These are phyloP conservation scores for Silurus aristotelis DNA, from an alignment of 2,797 vertebrate genomes.

Conservation along the genomic window DNA sequence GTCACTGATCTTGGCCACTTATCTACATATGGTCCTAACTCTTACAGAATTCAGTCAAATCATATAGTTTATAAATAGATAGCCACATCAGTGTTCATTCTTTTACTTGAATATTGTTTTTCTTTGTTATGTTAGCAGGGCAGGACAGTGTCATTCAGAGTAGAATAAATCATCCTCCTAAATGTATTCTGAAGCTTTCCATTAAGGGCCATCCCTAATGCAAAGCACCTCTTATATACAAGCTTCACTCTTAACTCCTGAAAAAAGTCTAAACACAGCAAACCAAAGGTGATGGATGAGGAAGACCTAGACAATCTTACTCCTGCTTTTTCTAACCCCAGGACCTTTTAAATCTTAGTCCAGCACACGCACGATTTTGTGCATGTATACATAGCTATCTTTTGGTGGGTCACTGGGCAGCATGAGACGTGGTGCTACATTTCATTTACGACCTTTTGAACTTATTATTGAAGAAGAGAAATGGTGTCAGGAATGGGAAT, in stretches of 20 bases:
- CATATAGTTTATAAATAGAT: not conserved
- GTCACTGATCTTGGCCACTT: too few relatives aligned
- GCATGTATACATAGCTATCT: slow-evolving; percentile 48
- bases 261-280: slow-evolving; percentile 67
- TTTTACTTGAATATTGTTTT: not conserved
- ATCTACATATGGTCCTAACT: not conserved
- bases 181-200: slow-evolving; percentile 56
- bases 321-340: slow-evolving; percentile 54
- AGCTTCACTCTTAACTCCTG: slow-evolving; percentile 57
- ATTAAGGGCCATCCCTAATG: slow-evolving; percentile 68
- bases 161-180: slow-evolving; percentile 54
- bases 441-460: slow-evolving; percentile 60
- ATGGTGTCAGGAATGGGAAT: slow-evolving; percentile 56
- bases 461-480: slow-evolving; percentile 62
- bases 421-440: slow-evolving; percentile 59
- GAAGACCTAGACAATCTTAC: slow-evolving; percentile 55
- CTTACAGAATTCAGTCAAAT: not conserved
- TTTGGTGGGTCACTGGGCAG: slow-evolving; percentile 49
- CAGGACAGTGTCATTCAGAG: slow-evolving; percentile 52
- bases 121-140: not conserved
- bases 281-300: slow-evolving; percentile 66
- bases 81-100: not conserved
- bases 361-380: slow-evolving; percentile 7
- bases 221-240: slow-evolving; percentile 55
- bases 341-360: slow-evolving; percentile 10